Evolutionary conservation across 1,140 invertebrate species (phyloP), one percentile per base, ranked within the genome.

Genomic region (Drosophila subpulchrella): DNA sequence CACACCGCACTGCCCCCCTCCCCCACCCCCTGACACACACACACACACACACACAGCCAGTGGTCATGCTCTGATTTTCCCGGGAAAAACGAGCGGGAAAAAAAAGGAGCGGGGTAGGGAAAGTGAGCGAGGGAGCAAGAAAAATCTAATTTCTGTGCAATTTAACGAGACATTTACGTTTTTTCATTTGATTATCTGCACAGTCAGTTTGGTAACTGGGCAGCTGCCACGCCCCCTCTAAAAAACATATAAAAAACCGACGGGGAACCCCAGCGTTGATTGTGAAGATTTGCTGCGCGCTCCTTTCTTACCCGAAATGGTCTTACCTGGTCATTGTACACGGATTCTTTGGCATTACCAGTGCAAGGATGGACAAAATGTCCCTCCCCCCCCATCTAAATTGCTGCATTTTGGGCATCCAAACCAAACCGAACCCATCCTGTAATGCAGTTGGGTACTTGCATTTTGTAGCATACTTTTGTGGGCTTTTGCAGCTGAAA

Each of bases 141-240:
- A 88, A 90, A 90, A 90, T 90, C 88, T 86, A 90, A 90, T 90
- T 90, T 90, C 75, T 90, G 88, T 78, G 83, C 88, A 90, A 90
- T 90, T 90, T 90, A 90, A 90, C 88, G 88, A 90, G 88, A 90
- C 88, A 90, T 90, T 90, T 90, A 90, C 88, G 82, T 90, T 90
- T 90, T 90, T 90, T 86, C 83, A 90, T 90, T 90, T 91, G 88
- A 90, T 90, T 90, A 90, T 91, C 86, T 83, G 32, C 76, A 80
- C 84, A 88, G 80, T 89, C 84, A 83, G 79, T 89, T 88, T 80
- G 79, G 83, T 63, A 88, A 83, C 58, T 61, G 65, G 60, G 62
- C 59, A 51, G 62, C 34, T 12, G 12, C 38, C 55, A 2, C 44
- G 10, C 39, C 32, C 34, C 24, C 24, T 42, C 15, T 17, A 42